Conservation (phyloP, 2,888 invertebrate genomes). For the Synergus laeviventris region DNA sequence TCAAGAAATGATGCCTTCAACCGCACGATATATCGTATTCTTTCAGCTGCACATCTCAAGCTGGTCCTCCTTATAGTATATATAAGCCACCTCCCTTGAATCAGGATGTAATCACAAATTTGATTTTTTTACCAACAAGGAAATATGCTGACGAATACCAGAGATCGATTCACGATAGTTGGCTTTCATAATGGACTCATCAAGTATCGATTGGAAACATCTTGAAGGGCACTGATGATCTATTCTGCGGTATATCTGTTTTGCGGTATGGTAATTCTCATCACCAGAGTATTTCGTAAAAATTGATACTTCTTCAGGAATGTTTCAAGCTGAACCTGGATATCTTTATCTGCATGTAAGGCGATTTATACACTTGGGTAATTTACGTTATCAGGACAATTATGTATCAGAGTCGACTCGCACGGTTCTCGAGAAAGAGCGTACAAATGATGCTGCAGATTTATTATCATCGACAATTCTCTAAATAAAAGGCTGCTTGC, state of each 20-base stretch:
- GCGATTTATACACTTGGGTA: constrained; percentile 24
- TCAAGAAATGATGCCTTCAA: constrained; percentile 50
- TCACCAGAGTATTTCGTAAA: background rate
- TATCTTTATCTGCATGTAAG: constrained; percentile 26
- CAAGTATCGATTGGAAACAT: constrained; percentile 22
- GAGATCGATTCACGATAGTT: constrained; percentile 34
- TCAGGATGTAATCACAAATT: constrained; percentile 50
- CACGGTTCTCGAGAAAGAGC: constrained; percentile 3
- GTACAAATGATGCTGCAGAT: constrained; percentile 37
- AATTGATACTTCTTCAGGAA: background rate
- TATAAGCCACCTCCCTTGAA: constrained; percentile 49
- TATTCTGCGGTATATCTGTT: constrained; percentile 35
- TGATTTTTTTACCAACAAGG: constrained; percentile 31
- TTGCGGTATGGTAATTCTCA: constrained; percentile 34
- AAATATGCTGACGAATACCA: constrained; percentile 30
- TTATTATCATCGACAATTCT: constrained; percentile 35
- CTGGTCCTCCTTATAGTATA: constrained; percentile 43
- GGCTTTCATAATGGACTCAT: constrained; percentile 20
- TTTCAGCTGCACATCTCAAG: constrained; percentile 13
- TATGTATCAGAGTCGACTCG: constrained; percentile 20
- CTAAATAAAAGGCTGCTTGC: constrained; percentile 29
- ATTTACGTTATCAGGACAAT: constrained; percentile 38
- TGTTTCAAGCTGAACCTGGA: background rate
- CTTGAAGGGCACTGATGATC: constrained; percentile 38
- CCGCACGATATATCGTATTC: constrained; percentile 56